A percentile compares a stretch with the other conserved stretches of the same genome.
Conservation (phyloP, 1,140 invertebrate species). For the Notospermus geniculatus region DNA sequence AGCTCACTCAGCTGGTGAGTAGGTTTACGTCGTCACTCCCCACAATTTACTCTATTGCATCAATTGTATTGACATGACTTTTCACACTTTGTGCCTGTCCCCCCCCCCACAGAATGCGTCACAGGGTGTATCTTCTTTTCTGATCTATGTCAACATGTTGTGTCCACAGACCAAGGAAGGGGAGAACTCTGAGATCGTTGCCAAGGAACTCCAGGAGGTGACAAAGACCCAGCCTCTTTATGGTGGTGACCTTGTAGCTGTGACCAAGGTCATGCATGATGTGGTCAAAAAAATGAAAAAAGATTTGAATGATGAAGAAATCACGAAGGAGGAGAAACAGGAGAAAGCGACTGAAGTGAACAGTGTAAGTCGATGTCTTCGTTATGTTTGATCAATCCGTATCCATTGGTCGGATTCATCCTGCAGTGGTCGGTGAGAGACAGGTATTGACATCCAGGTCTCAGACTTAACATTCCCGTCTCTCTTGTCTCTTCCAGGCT, state of each 20-base stretch:
- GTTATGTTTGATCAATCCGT: too few species aligned
- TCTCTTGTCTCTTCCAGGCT: constrained; percentile 57
- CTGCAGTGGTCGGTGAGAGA: too few species aligned
- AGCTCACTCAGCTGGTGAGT: not conserved
- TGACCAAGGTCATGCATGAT: constrained; percentile 83
- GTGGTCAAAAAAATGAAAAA: constrained; percentile 77
- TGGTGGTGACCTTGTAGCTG: constrained; percentile 87
- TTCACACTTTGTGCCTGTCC: too few species aligned
- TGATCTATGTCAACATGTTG: constrained; percentile 5
- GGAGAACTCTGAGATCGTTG: constrained; percentile 74
- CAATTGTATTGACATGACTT: too few species aligned
- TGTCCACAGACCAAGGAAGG: constrained; percentile 74
- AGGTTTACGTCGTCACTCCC: not conserved
- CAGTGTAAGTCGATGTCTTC: too few species aligned
- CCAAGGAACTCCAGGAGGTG: constrained; percentile 77
- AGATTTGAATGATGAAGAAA: constrained; percentile 65
- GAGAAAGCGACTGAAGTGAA: constrained; percentile 34
- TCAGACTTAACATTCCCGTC: too few species aligned
- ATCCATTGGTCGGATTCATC: too few species aligned
- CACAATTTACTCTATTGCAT: too few species aligned
- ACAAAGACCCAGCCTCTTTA: constrained; percentile 83
- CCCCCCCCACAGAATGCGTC: too few species aligned
- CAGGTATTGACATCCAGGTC: too few species aligned
- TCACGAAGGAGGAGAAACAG: constrained; percentile 77
- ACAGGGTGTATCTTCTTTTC: not conserved